Evolutionary conservation across 2,797 vertebrate species (phyloP).

Genomic region (Pempheris klunzingeri): DNA sequence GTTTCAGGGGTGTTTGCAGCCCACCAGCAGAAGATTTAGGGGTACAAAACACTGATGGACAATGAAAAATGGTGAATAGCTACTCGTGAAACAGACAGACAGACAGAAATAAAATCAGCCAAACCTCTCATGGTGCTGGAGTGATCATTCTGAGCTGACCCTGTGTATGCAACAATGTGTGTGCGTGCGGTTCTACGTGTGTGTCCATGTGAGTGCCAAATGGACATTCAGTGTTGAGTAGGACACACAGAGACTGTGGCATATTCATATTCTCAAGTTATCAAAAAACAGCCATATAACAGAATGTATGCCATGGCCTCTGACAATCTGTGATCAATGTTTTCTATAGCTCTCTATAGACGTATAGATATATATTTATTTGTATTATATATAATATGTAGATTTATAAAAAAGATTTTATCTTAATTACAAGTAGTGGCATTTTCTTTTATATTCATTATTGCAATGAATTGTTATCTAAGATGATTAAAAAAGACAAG

Average conservation of each 20-base stretch:
- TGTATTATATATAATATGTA: conserved; percentile 86
- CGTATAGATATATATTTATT: conserved; percentile 82
- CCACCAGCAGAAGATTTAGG: conserved; percentile 73
- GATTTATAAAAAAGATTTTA: conserved; percentile 88
- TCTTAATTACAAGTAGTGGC: conserved; percentile 94
- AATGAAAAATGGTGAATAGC: conserved; percentile 52
- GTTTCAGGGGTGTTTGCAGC: conserved; percentile 19
- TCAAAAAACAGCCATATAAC: conserved; percentile 84
- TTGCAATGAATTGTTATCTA: conserved; percentile 99
- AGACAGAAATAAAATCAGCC: conserved; percentile 65
- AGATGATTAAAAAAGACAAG: conserved; percentile 98
- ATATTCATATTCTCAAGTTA: conserved; percentile 79
- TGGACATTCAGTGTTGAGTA: conserved; percentile 87
- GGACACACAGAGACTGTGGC: conserved; percentile 89
- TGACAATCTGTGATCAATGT: conserved; percentile 92
- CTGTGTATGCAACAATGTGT: conserved; percentile 68
- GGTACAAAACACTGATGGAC: conserved; percentile 38
- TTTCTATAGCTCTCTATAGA: conserved; percentile 85
- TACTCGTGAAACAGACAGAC: conserved; percentile 35
- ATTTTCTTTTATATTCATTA: conserved; percentile 96
- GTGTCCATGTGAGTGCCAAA: conserved; percentile 81
- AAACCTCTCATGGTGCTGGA: conserved; percentile 82
- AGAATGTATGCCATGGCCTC: conserved; percentile 89
- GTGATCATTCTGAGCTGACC: conserved; percentile 67
- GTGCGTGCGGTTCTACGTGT: conserved; percentile 53